Percentiles rank a stretch among this genome's conserved stretches.
Conservation (phyloP, 1,140 invertebrate genomes). For the Neuroterus valhalla region DNA sequence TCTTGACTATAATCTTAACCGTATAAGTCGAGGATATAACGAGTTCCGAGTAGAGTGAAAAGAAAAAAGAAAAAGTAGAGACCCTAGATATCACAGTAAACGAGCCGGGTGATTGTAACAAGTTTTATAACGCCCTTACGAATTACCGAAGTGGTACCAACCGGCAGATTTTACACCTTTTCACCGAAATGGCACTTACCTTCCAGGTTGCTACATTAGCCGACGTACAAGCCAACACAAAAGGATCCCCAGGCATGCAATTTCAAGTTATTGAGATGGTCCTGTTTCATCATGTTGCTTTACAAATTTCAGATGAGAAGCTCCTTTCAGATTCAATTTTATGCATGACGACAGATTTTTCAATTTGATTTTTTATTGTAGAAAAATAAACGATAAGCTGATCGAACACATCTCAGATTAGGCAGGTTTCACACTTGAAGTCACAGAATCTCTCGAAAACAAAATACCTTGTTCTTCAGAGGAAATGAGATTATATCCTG, state of each 20-base stretch:
- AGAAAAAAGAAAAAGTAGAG: neutral
- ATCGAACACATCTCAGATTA: too few relatives aligned
- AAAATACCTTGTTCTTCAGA: too few relatives aligned
- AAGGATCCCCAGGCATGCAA: neutral
- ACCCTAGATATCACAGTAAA: slow-evolving; percentile 26
- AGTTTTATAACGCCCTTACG: slow-evolving; percentile 23
- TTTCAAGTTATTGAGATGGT: slow-evolving; percentile 10
- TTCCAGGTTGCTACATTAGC: slow-evolving; percentile 23
- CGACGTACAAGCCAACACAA: neutral
- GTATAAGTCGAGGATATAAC: neutral
- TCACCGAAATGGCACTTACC: slow-evolving; percentile 28
- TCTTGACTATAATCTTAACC: slow-evolving; percentile 18
- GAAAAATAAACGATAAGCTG: too few relatives aligned
- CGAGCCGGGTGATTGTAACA: slow-evolving; percentile 25
- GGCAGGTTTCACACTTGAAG: too few relatives aligned
- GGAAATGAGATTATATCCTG: too few relatives aligned
- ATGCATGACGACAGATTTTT: neutral
- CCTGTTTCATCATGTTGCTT: neutral
- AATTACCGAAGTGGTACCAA: slow-evolving; percentile 19
- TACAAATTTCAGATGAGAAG: neutral
- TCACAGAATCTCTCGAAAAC: too few relatives aligned
- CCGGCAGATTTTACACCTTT: slow-evolving; percentile 20
- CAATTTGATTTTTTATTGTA: too few relatives aligned
- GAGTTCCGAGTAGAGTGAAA: slow-evolving; percentile 14
- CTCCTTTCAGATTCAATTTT: neutral